Percentiles rank a stretch among this genome's conserved stretches.
These are phyloP conservation scores for Rhadina sibilatrix DNA, from an alignment of 2,113 vertebrate species.

Conservation along the genomic window DNA sequence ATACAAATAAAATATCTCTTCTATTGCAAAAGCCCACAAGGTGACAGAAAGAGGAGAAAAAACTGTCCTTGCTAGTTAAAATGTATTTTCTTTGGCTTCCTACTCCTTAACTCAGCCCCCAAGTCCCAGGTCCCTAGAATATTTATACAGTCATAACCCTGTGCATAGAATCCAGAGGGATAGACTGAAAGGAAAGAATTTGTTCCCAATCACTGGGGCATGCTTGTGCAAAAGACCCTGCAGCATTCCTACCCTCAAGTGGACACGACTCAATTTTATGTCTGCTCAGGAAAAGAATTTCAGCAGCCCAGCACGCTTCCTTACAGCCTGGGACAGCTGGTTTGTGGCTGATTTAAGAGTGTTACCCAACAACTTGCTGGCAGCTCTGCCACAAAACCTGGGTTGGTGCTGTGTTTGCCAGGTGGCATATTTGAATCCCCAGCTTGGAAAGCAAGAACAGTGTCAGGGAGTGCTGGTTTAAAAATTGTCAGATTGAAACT, in stretches of 20 bases:
- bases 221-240: conserved; percentile 42
- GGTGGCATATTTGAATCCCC: not conserved
- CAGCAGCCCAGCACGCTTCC: not conserved
- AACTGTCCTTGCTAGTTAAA: conserved; percentile 28
- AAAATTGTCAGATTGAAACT: not conserved
- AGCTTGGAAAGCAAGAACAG: not conserved
- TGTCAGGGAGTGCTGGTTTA: not conserved
- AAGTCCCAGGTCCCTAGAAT: conserved; percentile 44
- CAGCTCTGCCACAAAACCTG: not conserved
- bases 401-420: not conserved
- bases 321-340: not conserved
- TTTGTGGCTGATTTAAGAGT: conserved; percentile 8
- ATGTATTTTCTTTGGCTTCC: conserved; percentile 47
- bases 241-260: conserved; percentile 25
- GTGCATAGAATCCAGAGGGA: not conserved
- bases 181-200: conserved; percentile 42
- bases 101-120: not conserved
- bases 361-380: accelerated
- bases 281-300: not conserved
- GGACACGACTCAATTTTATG: conserved; percentile 29
- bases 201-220: conserved; percentile 3
- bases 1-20: conserved; percentile 71
- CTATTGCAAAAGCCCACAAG: conserved; percentile 34
- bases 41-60: not conserved
- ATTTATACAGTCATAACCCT: conserved; percentile 45